Percentiles rank a stretch among this genome's conserved stretches.
Conservation (phyloP, 2,888 invertebrate species). For the Anodontia alba region DNA sequence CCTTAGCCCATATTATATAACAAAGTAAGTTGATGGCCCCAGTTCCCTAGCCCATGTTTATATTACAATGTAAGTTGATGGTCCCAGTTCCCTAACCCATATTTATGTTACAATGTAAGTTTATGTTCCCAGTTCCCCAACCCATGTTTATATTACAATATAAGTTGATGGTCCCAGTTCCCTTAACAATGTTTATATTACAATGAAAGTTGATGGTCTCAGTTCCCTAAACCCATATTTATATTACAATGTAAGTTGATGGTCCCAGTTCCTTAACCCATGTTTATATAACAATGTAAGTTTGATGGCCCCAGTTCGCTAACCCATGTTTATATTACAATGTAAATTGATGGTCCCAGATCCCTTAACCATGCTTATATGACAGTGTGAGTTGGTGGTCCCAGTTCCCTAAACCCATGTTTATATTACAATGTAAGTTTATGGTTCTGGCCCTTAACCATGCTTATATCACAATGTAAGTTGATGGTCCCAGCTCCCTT, state of each 20-base stretch:
- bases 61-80: background rate
- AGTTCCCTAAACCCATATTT: background rate
- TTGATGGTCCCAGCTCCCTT: conserved; percentile 1
- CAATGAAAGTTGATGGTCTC: background rate
- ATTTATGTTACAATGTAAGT: background rate
- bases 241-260: background rate
- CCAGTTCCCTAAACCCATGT: background rate
- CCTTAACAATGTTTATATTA: background rate
- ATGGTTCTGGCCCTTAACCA: background rate
- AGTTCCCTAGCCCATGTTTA: background rate
- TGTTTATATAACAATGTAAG: background rate
- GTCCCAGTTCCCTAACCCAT: conserved; percentile 9
- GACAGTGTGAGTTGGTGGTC: background rate
- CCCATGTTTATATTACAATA: background rate
- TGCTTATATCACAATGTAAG: background rate
- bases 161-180: conserved; percentile 2
- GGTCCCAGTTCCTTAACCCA: background rate
- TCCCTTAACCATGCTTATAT: background rate
- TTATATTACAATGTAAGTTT: conserved; percentile 4
- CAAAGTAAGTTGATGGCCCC: no score
- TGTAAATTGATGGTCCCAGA: conserved; percentile 5
- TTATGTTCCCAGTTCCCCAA: background rate
- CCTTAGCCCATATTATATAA: no score
- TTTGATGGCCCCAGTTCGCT: no score
- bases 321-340: background rate